Percentiles rank a stretch among this genome's conserved stretches.
phyloP scores from a whole-genome alignment of 2,797 vertebrate species.

The Prunella strophiata region DNA sequence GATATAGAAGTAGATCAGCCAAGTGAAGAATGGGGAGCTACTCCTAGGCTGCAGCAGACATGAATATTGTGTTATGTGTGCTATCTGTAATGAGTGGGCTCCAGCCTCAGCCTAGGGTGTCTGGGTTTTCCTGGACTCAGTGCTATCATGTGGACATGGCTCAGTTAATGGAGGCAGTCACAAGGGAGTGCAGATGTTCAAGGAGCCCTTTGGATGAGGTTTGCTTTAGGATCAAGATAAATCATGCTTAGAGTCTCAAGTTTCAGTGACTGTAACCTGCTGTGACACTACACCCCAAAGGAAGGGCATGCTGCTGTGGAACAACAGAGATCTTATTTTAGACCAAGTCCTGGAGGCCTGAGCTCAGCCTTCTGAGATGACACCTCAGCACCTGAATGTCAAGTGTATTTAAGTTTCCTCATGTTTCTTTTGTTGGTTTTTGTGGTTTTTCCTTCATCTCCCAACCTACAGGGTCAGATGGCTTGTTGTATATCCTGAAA shows the following conservation, averaged over 20 bases:
- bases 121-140: not conserved
- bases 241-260: not conserved
- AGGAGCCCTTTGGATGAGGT: not conserved
- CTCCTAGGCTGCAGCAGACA: not conserved
- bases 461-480: not conserved
- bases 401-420: not conserved
- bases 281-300: not conserved
- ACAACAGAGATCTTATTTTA: not conserved
- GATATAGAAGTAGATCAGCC: not conserved
- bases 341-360: not conserved
- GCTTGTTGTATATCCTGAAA: not conserved
- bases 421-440: accelerated
- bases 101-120: not conserved
- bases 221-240: not conserved
- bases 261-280: not conserved
- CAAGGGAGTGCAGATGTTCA: not conserved
- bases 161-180: not conserved
- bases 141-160: not conserved
- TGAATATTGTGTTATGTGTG: not conserved
- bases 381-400: not conserved
- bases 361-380: not conserved
- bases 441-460: not conserved
- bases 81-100: not conserved
- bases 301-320: not conserved
- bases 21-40: not conserved